phyloP scores from a whole-genome alignment of 2,113 vertebrate genomes.

The Ramphastos sulfuratus region DNA sequence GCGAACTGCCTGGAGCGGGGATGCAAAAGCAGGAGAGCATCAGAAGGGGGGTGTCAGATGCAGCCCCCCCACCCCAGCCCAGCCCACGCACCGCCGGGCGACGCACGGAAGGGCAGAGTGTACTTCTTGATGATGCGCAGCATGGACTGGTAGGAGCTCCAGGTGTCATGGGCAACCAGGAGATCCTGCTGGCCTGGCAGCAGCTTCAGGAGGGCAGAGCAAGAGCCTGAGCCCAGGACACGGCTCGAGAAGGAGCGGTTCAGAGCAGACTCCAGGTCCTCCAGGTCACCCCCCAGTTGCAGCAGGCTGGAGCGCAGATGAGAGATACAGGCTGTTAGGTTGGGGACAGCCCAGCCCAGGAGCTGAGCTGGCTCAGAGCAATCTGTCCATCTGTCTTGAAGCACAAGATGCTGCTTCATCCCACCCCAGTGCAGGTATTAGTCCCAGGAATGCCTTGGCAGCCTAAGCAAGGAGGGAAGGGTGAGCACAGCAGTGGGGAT shows the following conservation, averaged over 20 bases:
- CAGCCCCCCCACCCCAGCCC: not conserved
- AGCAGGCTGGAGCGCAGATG: slow-evolving; percentile 76
- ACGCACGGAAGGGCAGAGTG: slow-evolving; percentile 80
- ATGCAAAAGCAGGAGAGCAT: not conserved
- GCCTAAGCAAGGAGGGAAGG: not conserved
- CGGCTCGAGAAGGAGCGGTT: slow-evolving; percentile 78
- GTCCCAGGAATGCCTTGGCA: not conserved
- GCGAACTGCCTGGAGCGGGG: slow-evolving; percentile 59
- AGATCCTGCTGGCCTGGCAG: slow-evolving; percentile 85
- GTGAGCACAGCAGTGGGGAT: not conserved
- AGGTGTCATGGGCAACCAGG: slow-evolving; percentile 92
- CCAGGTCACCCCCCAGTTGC: slow-evolving; percentile 90
- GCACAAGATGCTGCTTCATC: not conserved
- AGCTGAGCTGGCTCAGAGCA: not conserved
- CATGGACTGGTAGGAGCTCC: slow-evolving; percentile 91
- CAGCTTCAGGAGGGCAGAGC: slow-evolving; percentile 93
- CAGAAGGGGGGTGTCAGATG: fast-evolving
- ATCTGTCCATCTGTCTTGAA: not conserved
- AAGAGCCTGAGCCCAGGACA: slow-evolving; percentile 86
- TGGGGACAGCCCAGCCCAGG: not conserved
- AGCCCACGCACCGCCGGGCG: slow-evolving; percentile 72
- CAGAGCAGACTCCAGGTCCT: slow-evolving; percentile 89
- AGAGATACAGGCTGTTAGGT: fast-evolving
- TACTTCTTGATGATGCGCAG: slow-evolving; percentile 94
- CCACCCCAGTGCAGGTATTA: fast-evolving